Conservation (phyloP, 2,113 vertebrate species). For the Pao palembangensis region DNA sequence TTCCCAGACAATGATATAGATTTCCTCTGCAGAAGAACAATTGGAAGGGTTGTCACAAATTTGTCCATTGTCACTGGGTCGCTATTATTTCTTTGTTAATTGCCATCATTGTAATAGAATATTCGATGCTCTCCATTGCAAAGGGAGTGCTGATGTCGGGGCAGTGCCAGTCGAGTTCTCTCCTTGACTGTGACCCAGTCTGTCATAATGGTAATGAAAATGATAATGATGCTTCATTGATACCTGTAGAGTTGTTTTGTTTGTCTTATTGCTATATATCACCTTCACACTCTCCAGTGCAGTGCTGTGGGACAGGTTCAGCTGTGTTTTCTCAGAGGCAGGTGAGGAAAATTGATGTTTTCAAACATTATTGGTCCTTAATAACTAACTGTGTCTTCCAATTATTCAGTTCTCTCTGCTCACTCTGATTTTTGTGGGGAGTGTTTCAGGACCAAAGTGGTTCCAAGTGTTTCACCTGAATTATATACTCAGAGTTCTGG, state of each 20-base stretch:
- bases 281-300: conserved; percentile 5
- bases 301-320: conserved; percentile 4
- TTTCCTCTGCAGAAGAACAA: conserved; percentile 69
- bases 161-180: conserved; percentile 44
- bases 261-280: conserved; percentile 3
- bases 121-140: conserved; percentile 51
- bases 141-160: conserved; percentile 59
- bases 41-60: conserved; percentile 72
- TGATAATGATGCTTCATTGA: conserved; percentile 45
- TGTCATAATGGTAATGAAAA: conserved; percentile 43
- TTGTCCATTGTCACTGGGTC: conserved; percentile 68
- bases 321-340: conserved; percentile 21
- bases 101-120: conserved; percentile 70
- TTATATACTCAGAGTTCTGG: too few relatives aligned
- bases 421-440: conserved; percentile 9
- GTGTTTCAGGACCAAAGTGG: conserved; percentile 14
- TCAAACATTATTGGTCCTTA: conserved; percentile 37
- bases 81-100: conserved; percentile 69
- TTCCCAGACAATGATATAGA: conserved; percentile 69
- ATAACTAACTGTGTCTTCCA: conserved; percentile 22
- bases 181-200: conserved; percentile 57
- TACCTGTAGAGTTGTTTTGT: conserved; percentile 17
- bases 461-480: neutral
- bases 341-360: conserved; percentile 39
- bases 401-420: conserved; percentile 17